Evolutionary conservation across 2,797 vertebrate species (phyloP), one percentile per base, ranked within the genome.

Genomic region (Chrysocyon brachyurus): DNA sequence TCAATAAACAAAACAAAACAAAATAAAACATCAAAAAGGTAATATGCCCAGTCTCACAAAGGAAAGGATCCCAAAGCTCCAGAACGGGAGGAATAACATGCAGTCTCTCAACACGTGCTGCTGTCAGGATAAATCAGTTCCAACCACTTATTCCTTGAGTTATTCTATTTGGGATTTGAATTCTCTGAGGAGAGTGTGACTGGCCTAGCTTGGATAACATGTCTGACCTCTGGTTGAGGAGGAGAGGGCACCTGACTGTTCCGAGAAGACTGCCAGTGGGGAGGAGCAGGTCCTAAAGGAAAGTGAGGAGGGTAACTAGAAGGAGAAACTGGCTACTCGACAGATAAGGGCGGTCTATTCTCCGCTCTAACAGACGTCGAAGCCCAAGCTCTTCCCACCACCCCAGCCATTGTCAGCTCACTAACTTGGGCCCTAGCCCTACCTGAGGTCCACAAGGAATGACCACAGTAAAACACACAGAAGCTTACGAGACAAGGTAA

Each of bases 71-170:
- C 66, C 63, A 46, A 57, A 6, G 78, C 36, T 3, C 16, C 72
- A 49, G 56, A 17, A 52, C 21, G 31, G 12, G 2, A 17, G 4
- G 40, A 3, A 3, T 10, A 40, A 22, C 0, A 1, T 21, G 57
- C 36, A 46, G 46, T 7, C 40, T 91, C 31, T 22, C 4, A 2
- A 2, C 40, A 16, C 0, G 19, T 16, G 2, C 0, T 11, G 52
- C n/a, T 16, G 5, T 22, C 31, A 49, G 54, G 36, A 79, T 6
- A 19, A 59, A 28, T 33, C 33, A 28, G 14, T 52, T 70, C 73
- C 72, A 54, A 36, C 12, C 40, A 9, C 9, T 26, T 81, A 49
- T n/a, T 54, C 40, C 22, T 12, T 22, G 36, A 56, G 36, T 64
- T 24, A 36, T 6, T 56, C 63, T 75, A 36, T 31, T 21, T 0